A percentile compares a stretch with the other conserved stretches of the same genome.
Conservation (phyloP, 2,113 vertebrate species). For the Malurus melanocephalus region DNA sequence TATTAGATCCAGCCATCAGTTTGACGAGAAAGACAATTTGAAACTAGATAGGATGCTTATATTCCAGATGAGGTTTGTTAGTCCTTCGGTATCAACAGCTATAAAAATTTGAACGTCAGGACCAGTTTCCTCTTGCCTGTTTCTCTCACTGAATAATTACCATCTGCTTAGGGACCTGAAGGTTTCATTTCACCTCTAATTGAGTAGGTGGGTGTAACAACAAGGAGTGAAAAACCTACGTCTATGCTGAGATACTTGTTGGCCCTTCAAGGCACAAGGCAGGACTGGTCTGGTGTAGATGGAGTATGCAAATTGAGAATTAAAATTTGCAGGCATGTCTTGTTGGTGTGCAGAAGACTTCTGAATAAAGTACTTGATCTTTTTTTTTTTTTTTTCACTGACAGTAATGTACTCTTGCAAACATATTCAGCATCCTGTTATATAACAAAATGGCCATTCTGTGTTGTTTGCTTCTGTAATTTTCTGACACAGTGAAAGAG, state of each 20-base stretch:
- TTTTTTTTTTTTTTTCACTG: not conserved
- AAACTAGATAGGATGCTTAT: not conserved
- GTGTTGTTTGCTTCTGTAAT: not conserved
- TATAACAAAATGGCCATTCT: not conserved
- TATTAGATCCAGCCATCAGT: not conserved
- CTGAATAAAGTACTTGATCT: not conserved
- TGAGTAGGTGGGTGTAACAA: not conserved
- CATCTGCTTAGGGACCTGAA: not conserved
- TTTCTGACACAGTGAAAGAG: not conserved
- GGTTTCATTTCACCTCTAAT: not conserved
- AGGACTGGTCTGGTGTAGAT: not conserved
- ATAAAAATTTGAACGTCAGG: not conserved
- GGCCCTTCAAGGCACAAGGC: not conserved
- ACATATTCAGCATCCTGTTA: not conserved
- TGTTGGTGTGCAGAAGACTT: not conserved
- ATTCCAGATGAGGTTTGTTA: not conserved
- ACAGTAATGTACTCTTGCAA: not conserved
- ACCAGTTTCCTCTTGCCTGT: not conserved
- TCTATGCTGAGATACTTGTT: not conserved
- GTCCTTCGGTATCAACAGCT: not conserved
- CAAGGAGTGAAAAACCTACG: not conserved
- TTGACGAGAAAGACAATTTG: not conserved
- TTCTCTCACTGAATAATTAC: not conserved
- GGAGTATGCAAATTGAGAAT: not conserved
- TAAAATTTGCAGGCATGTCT: not conserved